These are phyloP conservation scores for Galaxea fascicularis DNA, from an alignment of 92 coral and sea anemone species.

Conservation along the genomic window DNA sequence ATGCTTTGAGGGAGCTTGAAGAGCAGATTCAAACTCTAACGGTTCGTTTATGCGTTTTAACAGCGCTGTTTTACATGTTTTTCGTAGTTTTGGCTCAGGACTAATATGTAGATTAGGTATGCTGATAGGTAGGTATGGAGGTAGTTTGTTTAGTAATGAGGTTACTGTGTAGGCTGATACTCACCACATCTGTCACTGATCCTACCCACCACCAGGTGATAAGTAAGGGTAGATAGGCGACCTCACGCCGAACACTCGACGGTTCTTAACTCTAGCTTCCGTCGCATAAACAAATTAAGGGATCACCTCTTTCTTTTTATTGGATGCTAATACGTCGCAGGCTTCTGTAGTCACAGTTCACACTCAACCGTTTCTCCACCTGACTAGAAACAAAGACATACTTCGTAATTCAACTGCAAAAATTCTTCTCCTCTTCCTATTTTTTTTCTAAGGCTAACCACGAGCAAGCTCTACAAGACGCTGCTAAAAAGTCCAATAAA, in stretches of 20 bases:
- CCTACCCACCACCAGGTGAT: background rate
- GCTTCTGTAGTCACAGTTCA: too few relatives aligned
- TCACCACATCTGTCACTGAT: too few relatives aligned
- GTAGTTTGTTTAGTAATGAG: too few relatives aligned
- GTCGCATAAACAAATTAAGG: too few relatives aligned
- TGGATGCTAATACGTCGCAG: too few relatives aligned
- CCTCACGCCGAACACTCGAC: background rate
- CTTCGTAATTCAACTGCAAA: background rate
- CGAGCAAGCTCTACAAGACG: constrained; percentile 87
- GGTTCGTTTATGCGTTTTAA: constrained; percentile 49
- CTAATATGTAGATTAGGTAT: background rate
- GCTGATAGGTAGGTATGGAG: too few relatives aligned
- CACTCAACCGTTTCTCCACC: too few relatives aligned
- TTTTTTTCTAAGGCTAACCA: constrained; percentile 74
- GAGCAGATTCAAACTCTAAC: constrained; percentile 89
- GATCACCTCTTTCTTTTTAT: too few relatives aligned
- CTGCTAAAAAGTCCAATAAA: constrained; percentile 68
- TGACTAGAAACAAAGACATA: too few relatives aligned
- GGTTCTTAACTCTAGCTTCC: too few relatives aligned
- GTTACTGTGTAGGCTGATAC: too few relatives aligned
- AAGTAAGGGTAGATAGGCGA: background rate
- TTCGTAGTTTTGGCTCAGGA: background rate
- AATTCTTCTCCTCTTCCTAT: background rate
- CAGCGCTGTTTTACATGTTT: too few relatives aligned
- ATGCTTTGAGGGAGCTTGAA: constrained; percentile 77